Evolutionary conservation across 2,888 invertebrate species (phyloP), one percentile per base, ranked within the genome.

Genomic region (Brenthis ino): DNA sequence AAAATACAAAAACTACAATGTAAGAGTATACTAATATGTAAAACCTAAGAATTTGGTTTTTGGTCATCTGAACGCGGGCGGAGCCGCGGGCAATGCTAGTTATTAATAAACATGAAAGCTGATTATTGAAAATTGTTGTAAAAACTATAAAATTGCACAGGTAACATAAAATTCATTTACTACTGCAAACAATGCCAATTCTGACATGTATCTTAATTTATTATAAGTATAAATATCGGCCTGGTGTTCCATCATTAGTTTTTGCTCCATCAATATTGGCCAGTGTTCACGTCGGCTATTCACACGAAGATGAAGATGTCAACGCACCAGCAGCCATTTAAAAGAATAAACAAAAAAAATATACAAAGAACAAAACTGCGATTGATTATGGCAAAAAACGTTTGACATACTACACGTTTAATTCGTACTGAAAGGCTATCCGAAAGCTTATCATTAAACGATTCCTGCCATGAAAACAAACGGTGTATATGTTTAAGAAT

Each of bases 401-500:
- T 77, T 79, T 77, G 80, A 86, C 83, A 84, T 82, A 83, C 85
- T 82, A 85, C 85, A 84, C 82, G 73, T 79, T 82, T 81, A 82
- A 85, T 83, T 82, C 81, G 79, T 77, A 83, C 85, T 84, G 84
- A 88, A 85, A 87, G 84, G 81, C 77, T 75, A 80, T 82, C 85
- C 85, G 85, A 88, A 88, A 88, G 88, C 84, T 84, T 83, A 84
- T 85, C 83, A 87, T 89, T 88, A 87, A 84, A 85, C 82, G 80
- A 84, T 82, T 83, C 55, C 82, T 80, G 79, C 80, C 72, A 80
- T 77, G 77, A 69, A 70, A 61, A 64, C 55, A 57, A 67, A 65
- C 71, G 67, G 63, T 68, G 58, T 85, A 82, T 83, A 83, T 85
- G 85, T 80, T 78, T 78, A 75, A 60, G 53, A 64, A 61, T 65